phyloP scores from a whole-genome alignment of 1,140 invertebrate species.

The Paracyclopina nana region DNA sequence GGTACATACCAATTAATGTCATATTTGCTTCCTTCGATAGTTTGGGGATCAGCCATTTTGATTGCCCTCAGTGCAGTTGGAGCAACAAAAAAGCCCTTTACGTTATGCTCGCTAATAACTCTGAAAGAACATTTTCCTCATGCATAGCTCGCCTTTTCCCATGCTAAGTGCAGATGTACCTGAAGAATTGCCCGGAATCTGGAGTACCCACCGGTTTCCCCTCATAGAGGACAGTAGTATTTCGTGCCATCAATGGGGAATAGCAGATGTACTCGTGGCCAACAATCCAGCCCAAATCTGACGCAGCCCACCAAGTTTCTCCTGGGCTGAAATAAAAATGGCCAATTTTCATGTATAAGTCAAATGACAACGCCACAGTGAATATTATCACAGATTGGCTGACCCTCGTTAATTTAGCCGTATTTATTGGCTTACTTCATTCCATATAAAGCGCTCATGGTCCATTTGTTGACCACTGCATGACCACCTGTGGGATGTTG shows the following conservation, averaged over 20 bases:
- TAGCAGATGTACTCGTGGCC: conserved; percentile 87
- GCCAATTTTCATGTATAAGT: too few species aligned
- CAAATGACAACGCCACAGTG: too few species aligned
- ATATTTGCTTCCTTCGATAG: conserved; percentile 13
- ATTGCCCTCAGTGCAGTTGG: conserved; percentile 72
- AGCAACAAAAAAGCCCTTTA: conserved; percentile 64
- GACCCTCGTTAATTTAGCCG: too few species aligned
- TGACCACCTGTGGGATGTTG: conserved; percentile 67
- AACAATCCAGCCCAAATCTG: conserved; percentile 76
- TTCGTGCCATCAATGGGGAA: conserved; percentile 55
- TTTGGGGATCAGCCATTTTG: conserved; percentile 41
- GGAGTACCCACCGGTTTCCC: conserved; percentile 84
- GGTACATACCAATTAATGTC: conserved; percentile 23
- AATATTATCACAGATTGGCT: too few species aligned
- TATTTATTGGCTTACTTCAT: conserved; percentile 36
- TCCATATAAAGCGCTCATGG: conserved; percentile 60
- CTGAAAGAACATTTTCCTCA: conserved; percentile 28
- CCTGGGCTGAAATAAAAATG: conserved; percentile 28
- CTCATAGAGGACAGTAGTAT: conserved; percentile 74
- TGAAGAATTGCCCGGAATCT: conserved; percentile 68
- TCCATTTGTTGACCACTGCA: conserved; percentile 58
- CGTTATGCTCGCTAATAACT: conserved; percentile 63
- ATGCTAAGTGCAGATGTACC: conserved; percentile 29
- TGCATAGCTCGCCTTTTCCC: neutral
- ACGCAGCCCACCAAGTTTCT: conserved; percentile 67